These are phyloP conservation scores for Beroe forskalii DNA, from an alignment of 37 sponge, comb jelly and placozoan species.

Conservation along the genomic window DNA sequence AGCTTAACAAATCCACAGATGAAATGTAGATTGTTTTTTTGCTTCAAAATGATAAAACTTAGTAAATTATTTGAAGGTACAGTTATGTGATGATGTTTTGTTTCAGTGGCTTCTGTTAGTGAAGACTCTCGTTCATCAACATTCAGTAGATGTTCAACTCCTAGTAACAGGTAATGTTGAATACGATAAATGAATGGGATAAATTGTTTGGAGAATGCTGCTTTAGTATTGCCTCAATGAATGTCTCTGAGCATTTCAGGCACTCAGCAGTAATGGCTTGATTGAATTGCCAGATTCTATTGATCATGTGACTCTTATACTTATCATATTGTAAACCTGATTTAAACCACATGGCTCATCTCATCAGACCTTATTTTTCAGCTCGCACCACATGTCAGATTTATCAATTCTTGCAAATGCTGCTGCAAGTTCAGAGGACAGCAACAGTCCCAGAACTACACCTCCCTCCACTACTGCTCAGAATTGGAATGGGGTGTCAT, in stretches of 20 bases:
- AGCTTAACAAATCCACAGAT: too few relatives aligned
- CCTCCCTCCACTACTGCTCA: not conserved
- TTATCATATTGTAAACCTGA: not conserved
- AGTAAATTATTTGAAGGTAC: too few relatives aligned
- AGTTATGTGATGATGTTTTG: too few relatives aligned
- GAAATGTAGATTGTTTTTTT: too few relatives aligned
- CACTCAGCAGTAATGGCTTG: too few relatives aligned
- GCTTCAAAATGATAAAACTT: too few relatives aligned
- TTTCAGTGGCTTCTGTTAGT: constrained; percentile 50
- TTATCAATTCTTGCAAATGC: constrained; percentile 37
- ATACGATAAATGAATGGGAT: not conserved
- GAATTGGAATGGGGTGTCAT: not conserved
- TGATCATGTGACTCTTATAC: not conserved
- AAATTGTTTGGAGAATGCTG: not conserved
- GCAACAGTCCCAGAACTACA: constrained; percentile 53
- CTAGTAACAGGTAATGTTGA: not conserved
- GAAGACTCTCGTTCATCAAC: constrained; percentile 43
- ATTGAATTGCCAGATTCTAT: too few relatives aligned
- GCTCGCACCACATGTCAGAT: constrained; percentile 55
- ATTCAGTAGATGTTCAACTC: constrained; percentile 42
- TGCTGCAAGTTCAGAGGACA: constrained; percentile 58
- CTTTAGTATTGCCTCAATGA: too few relatives aligned
- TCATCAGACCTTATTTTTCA: not conserved
- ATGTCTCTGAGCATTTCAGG: too few relatives aligned
- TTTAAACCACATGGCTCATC: not conserved